These are phyloP conservation scores for Cassiopea xamachana DNA, from an alignment of 30 jellyfish, hydroid and myxozoan genomes.

Conservation along the genomic window DNA sequence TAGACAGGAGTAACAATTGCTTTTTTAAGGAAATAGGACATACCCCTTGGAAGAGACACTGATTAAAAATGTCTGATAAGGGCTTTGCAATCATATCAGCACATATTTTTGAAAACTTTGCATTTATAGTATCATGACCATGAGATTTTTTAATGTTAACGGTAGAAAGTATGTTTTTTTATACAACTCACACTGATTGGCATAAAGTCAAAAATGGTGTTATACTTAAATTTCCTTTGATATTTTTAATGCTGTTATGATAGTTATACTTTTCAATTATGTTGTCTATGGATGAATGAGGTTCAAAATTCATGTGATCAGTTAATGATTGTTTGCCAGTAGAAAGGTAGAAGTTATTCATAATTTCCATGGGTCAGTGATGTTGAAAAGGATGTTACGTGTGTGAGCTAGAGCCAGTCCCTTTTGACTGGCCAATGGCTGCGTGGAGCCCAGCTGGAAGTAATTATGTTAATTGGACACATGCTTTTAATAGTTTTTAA, in stretches of 20 bases:
- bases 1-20: constrained; percentile 15
- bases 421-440: too few relatives aligned
- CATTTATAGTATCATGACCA: constrained; percentile 25
- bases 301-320: neutral
- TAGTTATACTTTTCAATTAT: neutral
- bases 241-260: neutral
- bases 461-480: too few relatives aligned
- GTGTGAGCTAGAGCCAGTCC: too few relatives aligned
- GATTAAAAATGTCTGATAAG: neutral
- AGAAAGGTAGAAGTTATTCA: neutral
- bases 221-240: neutral
- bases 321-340: neutral
- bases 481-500: too few relatives aligned
- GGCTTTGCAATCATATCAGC: neutral
- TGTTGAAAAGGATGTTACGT: too few relatives aligned
- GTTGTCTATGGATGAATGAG: neutral
- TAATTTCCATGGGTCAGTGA: constrained; percentile 14
- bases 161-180: neutral
- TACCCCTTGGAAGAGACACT: neutral
- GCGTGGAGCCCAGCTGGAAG: too few relatives aligned
- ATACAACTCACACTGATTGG: neutral
- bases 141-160: constrained; percentile 2
- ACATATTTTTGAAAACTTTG: neutral
- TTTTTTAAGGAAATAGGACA: constrained; percentile 8
- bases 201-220: neutral